Conservation (phyloP, 2,113 vertebrate genomes). For the Podarcis cretensis region DNA sequence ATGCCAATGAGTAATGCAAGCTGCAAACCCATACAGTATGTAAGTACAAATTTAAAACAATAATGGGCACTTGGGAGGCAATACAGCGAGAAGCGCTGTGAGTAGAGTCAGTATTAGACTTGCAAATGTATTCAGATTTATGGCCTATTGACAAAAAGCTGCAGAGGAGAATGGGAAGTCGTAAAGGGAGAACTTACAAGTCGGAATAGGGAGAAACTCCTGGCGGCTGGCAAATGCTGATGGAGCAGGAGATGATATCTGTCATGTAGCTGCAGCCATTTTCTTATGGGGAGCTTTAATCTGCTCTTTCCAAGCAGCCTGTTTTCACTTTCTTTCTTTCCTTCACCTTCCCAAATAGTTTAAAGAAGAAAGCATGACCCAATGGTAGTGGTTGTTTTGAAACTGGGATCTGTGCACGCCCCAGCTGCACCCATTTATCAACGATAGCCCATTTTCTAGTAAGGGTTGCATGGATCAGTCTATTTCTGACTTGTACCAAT, state of each 20-base stretch:
- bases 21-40: conserved; percentile 50
- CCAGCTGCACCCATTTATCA: background rate
- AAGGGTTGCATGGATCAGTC: no score
- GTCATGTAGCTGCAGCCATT: background rate
- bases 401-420: no score
- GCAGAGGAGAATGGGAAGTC: conserved; percentile 24
- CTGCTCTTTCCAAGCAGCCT: background rate
- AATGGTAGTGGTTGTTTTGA: background rate
- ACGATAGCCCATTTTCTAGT: background rate
- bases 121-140: conserved; percentile 64
- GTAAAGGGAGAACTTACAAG: conserved; percentile 43
- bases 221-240: background rate
- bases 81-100: conserved; percentile 43
- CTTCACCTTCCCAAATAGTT: background rate
- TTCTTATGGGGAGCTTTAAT: background rate
- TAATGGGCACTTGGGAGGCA: conserved; percentile 59
- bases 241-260: background rate
- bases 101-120: conserved; percentile 49
- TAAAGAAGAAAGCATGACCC: background rate
- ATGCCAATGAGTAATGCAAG: conserved; percentile 59
- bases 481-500: no score
- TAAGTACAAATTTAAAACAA: conserved; percentile 58
- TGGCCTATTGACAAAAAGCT: conserved; percentile 47
- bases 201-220: background rate
- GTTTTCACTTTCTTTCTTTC: background rate